Evolutionary conservation across 2,797 vertebrate species (phyloP), one percentile per base, ranked within the genome.

Genomic region (Platalea minor): DNA sequence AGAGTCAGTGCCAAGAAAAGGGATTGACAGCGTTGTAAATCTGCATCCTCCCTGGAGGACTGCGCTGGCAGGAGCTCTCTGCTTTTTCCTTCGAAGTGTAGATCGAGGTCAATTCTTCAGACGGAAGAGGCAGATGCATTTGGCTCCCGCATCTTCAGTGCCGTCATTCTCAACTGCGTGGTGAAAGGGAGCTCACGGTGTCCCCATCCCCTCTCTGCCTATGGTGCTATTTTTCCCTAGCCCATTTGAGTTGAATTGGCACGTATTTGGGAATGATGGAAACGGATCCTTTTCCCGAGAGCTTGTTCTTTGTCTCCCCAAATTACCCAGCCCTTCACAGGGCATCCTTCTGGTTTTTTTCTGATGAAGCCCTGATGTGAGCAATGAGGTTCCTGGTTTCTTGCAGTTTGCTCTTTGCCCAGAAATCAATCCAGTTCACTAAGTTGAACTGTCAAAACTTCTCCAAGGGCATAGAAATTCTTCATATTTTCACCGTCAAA

Each of bases 321-420:
- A 2, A 41, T 81, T 24, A n/a, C 26, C 45, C 77, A 60, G 45
- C 80, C 46, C 41, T 67, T 39, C 88, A 59, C 2, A 91, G 68
- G 61, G 39, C 33, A 17, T 35, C 68, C 67, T 63, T 63, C n/a
- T 56, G 72, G 6, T 28, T 19, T 72, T 33, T 17, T 46, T 17
- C 28, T 54, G 12, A 1, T 16, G 9, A 63, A 63, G 46, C 23
- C 43, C 43, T 53, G 73, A 21, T 0, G 0, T 33, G 59, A 91
- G 64, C 84, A 26, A 1, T 20, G 74, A 85, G 59, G 43, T 5
- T 10, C 76, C 9, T 0, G 0, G 9, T 35, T 91, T 85, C 70
- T 56, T 89, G 73, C 74, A 20, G 53, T 79, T 91, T 85, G 65
- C 82, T 91, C 85, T 82, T 92, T 80, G 78, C 65, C 88, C 87